Conservation (phyloP, 2,888 invertebrate genomes). For the Nomada fucata region DNA sequence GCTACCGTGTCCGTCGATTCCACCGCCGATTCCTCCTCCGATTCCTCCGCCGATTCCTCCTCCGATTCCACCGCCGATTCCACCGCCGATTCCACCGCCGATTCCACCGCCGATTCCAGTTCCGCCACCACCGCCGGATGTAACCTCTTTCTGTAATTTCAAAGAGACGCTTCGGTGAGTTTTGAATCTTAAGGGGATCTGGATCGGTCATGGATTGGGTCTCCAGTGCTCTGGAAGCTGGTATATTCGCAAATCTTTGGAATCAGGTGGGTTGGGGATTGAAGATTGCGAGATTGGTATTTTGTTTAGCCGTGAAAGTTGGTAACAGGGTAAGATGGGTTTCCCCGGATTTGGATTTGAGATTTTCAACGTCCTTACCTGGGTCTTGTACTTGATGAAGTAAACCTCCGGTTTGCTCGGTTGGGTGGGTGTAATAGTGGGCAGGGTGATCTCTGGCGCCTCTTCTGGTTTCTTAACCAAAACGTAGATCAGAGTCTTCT, state of each 20-base stretch:
- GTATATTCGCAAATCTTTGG: too few relatives aligned
- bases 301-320: neutral
- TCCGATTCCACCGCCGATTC: slow-evolving; percentile 72
- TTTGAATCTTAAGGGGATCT: neutral
- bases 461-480: slow-evolving; percentile 95
- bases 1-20: slow-evolving; percentile 75
- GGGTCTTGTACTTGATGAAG: slow-evolving; percentile 94
- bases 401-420: slow-evolving; percentile 96
- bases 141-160: slow-evolving; percentile 76
- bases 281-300: too few relatives aligned
- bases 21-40: slow-evolving; percentile 75
- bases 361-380: slow-evolving; percentile 78
- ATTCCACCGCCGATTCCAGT: slow-evolving; percentile 75
- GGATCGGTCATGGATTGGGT: too few relatives aligned
- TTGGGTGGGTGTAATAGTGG: slow-evolving; percentile 91
- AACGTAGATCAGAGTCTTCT: slow-evolving; percentile 95
- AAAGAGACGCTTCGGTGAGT: neutral
- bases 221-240: too few relatives aligned
- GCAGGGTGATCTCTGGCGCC: slow-evolving; percentile 91
- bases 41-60: slow-evolving; percentile 72
- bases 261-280: too few relatives aligned
- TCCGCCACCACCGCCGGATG: slow-evolving; percentile 76
- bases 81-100: slow-evolving; percentile 75
- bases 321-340: too few relatives aligned
- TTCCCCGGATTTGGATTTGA: too few relatives aligned